phyloP scores from a whole-genome alignment of 2,113 vertebrate genomes.

The Pseudorasbora parva region DNA sequence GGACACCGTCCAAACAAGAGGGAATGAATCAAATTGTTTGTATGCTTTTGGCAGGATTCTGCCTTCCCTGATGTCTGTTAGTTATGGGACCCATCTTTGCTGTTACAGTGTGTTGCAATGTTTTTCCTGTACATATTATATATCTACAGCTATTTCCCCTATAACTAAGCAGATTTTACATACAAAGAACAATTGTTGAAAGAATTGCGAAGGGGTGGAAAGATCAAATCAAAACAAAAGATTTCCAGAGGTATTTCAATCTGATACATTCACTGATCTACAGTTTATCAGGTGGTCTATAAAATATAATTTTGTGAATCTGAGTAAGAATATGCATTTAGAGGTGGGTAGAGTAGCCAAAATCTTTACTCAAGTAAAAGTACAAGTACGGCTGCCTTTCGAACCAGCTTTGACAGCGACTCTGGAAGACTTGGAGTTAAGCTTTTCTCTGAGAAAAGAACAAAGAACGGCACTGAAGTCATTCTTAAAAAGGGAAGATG shows the following conservation, averaged over 20 bases:
- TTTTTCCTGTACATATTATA: background rate
- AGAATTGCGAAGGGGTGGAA: background rate
- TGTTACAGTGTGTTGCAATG: constrained; percentile 31
- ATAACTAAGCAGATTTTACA: background rate
- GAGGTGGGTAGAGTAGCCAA: too few species aligned
- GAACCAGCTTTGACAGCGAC: too few species aligned
- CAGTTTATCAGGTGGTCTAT: background rate
- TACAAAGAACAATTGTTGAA: background rate
- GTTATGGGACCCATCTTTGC: constrained; percentile 33
- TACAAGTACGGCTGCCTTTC: too few species aligned
- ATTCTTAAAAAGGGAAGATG: too few species aligned
- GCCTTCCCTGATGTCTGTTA: constrained; percentile 21
- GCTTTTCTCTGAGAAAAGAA: too few species aligned
- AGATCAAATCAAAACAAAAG: background rate
- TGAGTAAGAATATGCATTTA: too few species aligned
- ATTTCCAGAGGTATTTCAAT: background rate
- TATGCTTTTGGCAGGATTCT: constrained; percentile 33
- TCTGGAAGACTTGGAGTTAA: too few species aligned
- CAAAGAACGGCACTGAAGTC: too few species aligned
- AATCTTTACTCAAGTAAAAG: too few species aligned
- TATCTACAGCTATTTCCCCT: background rate
- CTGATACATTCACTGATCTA: background rate
- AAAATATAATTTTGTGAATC: background rate
- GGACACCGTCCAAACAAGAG: constrained; percentile 35
- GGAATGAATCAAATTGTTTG: constrained; percentile 32